Evolutionary conservation across 2,113 vertebrate species (phyloP), one percentile per base, ranked within the genome.

Genomic region (Rhegmatorhina hoffmannsi): DNA sequence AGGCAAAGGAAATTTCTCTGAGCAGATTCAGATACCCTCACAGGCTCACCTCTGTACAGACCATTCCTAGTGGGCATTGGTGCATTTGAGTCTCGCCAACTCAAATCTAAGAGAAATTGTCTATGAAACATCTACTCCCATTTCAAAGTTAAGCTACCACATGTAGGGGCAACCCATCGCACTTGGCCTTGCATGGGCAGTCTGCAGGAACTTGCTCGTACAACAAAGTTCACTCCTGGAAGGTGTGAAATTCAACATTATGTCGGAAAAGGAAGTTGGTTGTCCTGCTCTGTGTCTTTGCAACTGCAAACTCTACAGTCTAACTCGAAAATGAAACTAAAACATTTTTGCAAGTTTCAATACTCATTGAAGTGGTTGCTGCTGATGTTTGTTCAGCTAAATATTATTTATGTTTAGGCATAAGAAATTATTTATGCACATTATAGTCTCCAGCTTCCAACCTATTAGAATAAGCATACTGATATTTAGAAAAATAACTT

Each of bases 61-160:
- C 13, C 2, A 1, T 38, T 80, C 49, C 36, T n/a, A 24, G 2
- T 6, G 17, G 31, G 5, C 0, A 0, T 33, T 82, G 58, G 13
- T 24, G 44, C 50, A 52, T 26, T 8, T 47, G 59, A 68, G 23
- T n/a, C 62, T 69, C 64, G 28, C 4, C 60, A 73, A 17, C 11
- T 53, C 70, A 78, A 67, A 78, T 66, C 69, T 50, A 17, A 53
- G 60, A 82, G 31, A 69, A 3, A 31, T 60, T 77, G 2, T 17
- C 23, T 29, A 5, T 9, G 29, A 50, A 77, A 33, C 13, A 23
- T 13, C 38, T 25, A 34, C 29, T 78, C 25, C 36, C 28, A 9
- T 78, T 82, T 78, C 36, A 18, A 58, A 58, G 60, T 6, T 33
- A 38, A 55, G 24, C 25, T 59, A 29, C 8, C 33, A 68, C 17